A percentile compares a stretch with the other conserved stretches of the same genome.
phyloP scores from a whole-genome alignment of 1,140 invertebrate genomes.

The Daktulosphaira vitifoliae region DNA sequence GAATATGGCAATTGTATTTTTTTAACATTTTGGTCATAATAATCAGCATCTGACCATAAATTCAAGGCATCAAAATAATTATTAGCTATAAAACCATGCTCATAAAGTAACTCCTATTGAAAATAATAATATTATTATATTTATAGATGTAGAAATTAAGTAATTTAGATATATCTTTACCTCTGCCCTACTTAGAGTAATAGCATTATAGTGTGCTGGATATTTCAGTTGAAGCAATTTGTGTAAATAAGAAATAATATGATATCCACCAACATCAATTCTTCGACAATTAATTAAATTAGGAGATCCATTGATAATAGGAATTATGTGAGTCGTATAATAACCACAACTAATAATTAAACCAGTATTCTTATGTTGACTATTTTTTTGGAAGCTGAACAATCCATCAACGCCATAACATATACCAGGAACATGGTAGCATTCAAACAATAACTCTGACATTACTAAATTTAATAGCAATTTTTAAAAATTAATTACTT shows the following conservation, averaged over 20 bases:
- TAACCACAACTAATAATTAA: conserved; percentile 79
- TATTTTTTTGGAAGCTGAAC: conserved; percentile 67
- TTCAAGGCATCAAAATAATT: conserved; percentile 71
- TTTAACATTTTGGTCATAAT: conserved; percentile 74
- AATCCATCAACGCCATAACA: conserved; percentile 81
- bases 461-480: conserved; percentile 55
- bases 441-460: conserved; percentile 91
- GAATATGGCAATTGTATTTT: conserved; percentile 77
- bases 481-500: too few relatives aligned
- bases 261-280: conserved; percentile 78
- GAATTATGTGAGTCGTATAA: conserved; percentile 79
- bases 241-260: conserved; percentile 78
- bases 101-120: conserved; percentile 65
- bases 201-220: conserved; percentile 76
- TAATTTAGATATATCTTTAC: conserved; percentile 43
- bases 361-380: conserved; percentile 49
- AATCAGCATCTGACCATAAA: conserved; percentile 69
- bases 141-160: conserved; percentile 13
- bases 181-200: conserved; percentile 77
- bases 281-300: conserved; percentile 62
- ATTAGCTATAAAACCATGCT: conserved; percentile 65
- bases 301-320: conserved; percentile 60
- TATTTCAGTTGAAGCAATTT: conserved; percentile 89
- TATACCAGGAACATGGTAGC: conserved; percentile 76
- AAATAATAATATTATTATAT: conserved; percentile 32